Percentiles rank a stretch among this genome's conserved stretches.
phyloP scores from a whole-genome alignment of 2,888 invertebrate genomes.

The Palloptera scutellata region DNA sequence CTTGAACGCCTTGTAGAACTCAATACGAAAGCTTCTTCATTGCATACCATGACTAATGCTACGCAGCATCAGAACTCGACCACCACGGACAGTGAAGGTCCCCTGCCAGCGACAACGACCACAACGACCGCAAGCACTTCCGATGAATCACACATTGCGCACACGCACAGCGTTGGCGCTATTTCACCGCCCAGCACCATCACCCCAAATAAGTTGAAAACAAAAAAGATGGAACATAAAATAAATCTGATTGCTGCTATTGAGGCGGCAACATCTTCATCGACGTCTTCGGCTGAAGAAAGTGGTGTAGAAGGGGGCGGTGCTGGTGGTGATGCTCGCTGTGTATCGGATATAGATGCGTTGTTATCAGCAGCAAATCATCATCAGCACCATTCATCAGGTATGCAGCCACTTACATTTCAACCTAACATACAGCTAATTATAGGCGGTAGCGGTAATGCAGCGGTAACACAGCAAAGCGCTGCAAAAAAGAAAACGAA shows the following conservation, averaged over 20 bases:
- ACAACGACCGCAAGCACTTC: constrained; percentile 44
- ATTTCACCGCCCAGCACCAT: constrained; percentile 32
- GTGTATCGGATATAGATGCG: constrained; percentile 12
- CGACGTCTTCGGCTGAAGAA: constrained; percentile 59
- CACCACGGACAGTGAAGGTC: constrained; percentile 56
- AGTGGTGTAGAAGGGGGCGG: constrained; percentile 50
- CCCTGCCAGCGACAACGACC: constrained; percentile 50
- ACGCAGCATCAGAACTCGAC: constrained; percentile 33
- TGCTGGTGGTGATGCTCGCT: constrained; percentile 28
- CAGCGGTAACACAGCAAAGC: constrained; percentile 41
- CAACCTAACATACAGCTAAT: constrained; percentile 9
- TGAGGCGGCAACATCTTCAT: constrained; percentile 58
- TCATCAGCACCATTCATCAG: not conserved
- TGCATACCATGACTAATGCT: constrained; percentile 15
- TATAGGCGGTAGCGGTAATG: constrained; percentile 20
- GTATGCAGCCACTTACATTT: not conserved
- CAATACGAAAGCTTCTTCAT: constrained; percentile 15
- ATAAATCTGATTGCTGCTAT: constrained; percentile 59
- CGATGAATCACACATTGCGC: constrained; percentile 47
- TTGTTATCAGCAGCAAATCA: not conserved
- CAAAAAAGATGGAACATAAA: constrained; percentile 59
- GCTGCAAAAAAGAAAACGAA: constrained; percentile 63
- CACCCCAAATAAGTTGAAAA: constrained; percentile 52
- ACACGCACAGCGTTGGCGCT: constrained; percentile 17
- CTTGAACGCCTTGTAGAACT: not conserved